Evolutionary conservation across 2,113 vertebrate species (phyloP).

Genomic region (Perca schrenkii): DNA sequence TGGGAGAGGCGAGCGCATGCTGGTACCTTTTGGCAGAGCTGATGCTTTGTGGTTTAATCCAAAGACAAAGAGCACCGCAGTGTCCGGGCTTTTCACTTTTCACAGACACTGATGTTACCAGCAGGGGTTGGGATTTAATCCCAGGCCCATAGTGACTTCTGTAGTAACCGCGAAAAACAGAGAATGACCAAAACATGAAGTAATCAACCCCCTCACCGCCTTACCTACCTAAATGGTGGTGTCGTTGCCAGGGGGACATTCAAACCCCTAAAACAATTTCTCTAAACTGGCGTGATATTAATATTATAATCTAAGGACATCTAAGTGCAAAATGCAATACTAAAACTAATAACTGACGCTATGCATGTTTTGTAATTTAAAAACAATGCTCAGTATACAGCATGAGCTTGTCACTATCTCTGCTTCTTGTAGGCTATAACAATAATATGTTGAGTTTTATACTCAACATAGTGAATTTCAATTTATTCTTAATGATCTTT

Average conservation of each 20-base stretch:
- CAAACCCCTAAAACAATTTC: slow-evolving; percentile 11
- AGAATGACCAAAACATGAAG: slow-evolving; percentile 59
- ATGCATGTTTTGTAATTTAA: slow-evolving; percentile 48
- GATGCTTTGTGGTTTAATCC: slow-evolving; percentile 72
- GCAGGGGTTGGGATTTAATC: slow-evolving; percentile 77
- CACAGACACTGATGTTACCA: slow-evolving; percentile 71
- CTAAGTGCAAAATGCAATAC: slow-evolving; percentile 14
- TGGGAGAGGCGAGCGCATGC: slow-evolving; percentile 65
- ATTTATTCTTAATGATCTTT: neutral
- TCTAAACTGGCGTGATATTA: slow-evolving; percentile 13
- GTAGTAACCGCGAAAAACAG: slow-evolving; percentile 62
- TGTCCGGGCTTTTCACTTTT: slow-evolving; percentile 71
- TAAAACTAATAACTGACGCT: slow-evolving; percentile 5
- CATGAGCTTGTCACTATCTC: neutral
- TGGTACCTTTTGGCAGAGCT: slow-evolving; percentile 67
- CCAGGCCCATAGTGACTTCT: slow-evolving; percentile 70
- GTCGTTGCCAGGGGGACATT: slow-evolving; percentile 32
- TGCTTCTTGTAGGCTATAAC: neutral
- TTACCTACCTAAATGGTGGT: slow-evolving; percentile 44
- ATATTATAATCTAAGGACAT: neutral
- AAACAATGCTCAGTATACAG: slow-evolving; percentile 14
- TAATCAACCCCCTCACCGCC: slow-evolving; percentile 51
- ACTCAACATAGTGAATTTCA: slow-evolving; percentile 15
- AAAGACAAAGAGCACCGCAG: slow-evolving; percentile 78
- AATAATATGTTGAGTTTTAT: neutral